Evolutionary conservation across 1,140 invertebrate species (phyloP).

Genomic region (Helicoverpa armigera): DNA sequence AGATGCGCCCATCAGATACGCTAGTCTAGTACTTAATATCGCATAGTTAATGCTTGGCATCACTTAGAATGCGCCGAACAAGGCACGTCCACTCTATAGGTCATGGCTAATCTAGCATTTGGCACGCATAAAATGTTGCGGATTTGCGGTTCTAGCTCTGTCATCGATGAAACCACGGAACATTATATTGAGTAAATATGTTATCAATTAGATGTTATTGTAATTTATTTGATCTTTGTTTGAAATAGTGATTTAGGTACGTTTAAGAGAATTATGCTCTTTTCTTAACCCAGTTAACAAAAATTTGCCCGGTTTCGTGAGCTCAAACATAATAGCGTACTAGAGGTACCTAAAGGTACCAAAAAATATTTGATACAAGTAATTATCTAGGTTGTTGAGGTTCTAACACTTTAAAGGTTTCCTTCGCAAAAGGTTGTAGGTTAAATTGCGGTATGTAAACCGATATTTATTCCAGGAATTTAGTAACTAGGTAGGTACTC

Average conservation of each 20-base stretch:
- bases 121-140: slow-evolving; percentile 22
- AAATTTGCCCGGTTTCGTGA: too few species aligned
- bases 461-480: too few species aligned
- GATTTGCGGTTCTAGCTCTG: background rate
- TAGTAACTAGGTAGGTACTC: too few species aligned
- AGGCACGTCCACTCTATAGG: slow-evolving; percentile 9
- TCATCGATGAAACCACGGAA: background rate
- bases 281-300: too few species aligned
- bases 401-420: too few species aligned
- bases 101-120: slow-evolving; percentile 27
- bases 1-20: background rate
- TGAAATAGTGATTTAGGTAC: background rate
- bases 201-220: background rate
- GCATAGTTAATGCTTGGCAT: background rate
- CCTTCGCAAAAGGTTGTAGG: too few species aligned
- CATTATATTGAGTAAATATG: background rate
- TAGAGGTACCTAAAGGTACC: too few species aligned
- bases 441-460: too few species aligned
- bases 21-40: background rate
- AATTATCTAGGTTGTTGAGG: too few species aligned
- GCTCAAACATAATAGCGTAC: too few species aligned
- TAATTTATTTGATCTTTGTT: background rate
- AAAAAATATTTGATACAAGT: too few species aligned
- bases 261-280: background rate
- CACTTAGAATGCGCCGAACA: background rate